These are phyloP conservation scores for Streptopelia turtur DNA, from an alignment of 2,797 vertebrate species.

Conservation along the genomic window DNA sequence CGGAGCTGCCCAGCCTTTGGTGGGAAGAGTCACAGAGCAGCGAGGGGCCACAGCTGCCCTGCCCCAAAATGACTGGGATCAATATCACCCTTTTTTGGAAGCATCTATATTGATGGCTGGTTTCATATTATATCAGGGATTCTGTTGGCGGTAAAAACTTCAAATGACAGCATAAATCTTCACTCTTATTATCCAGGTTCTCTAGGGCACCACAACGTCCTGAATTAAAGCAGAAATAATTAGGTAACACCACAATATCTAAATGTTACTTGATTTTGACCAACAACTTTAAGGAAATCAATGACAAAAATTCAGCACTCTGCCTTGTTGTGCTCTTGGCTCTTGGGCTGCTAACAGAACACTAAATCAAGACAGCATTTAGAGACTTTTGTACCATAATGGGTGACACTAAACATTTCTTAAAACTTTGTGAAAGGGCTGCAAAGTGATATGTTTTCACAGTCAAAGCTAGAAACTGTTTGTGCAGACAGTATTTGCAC, in stretches of 20 bases:
- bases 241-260: neutral
- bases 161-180: neutral
- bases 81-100: neutral
- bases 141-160: neutral
- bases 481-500: neutral
- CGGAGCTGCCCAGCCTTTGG: neutral
- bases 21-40: neutral
- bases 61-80: neutral
- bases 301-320: neutral
- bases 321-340: neutral
- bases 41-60: rapidly evolving
- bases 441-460: neutral
- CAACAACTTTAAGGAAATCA: neutral
- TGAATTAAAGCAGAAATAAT: constrained; percentile 36
- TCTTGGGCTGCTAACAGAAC: neutral
- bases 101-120: neutral
- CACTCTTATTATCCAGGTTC: neutral
- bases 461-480: neutral
- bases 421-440: neutral
- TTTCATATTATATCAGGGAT: neutral
- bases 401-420: neutral
- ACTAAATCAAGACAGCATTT: neutral
- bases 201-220: neutral
- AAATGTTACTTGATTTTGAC: neutral
- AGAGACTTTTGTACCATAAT: neutral